Percentiles rank a stretch among this genome's conserved stretches.
Evolutionary conservation across 2,113 vertebrate species (phyloP).

Genomic region (Anarrhichthys ocellatus): DNA sequence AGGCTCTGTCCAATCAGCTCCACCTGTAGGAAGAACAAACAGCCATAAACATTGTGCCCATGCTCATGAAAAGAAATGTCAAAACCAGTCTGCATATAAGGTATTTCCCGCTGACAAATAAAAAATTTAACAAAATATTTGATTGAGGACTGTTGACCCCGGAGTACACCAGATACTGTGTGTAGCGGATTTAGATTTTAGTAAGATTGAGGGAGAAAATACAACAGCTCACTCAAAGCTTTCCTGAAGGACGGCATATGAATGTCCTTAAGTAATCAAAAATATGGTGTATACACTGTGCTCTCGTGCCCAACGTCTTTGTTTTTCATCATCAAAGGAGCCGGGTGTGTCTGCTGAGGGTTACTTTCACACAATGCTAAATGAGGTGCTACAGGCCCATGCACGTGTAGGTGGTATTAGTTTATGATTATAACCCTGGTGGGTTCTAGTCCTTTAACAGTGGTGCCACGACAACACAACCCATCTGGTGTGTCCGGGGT

Average conservation of each 20-base stretch:
- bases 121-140: background rate
- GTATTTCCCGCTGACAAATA: constrained; percentile 13
- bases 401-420: background rate
- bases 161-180: constrained; percentile 47
- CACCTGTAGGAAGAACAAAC: constrained; percentile 74
- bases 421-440: background rate
- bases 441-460: background rate
- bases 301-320: background rate
- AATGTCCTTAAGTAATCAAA: background rate
- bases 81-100: constrained; percentile 29
- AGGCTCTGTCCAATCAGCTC: constrained; percentile 92
- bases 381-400: background rate
- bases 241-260: background rate
- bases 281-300: background rate
- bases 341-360: background rate
- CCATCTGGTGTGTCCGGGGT: constrained; percentile 45
- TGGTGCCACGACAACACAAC: background rate
- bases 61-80: constrained; percentile 6
- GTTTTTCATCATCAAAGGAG: background rate
- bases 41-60: background rate
- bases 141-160: constrained; percentile 27
- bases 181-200: constrained; percentile 4
- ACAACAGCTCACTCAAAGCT: background rate
- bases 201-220: background rate
- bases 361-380: background rate